phyloP scores from a whole-genome alignment of 1,140 invertebrate species.

The Euura saliciscinereae region DNA sequence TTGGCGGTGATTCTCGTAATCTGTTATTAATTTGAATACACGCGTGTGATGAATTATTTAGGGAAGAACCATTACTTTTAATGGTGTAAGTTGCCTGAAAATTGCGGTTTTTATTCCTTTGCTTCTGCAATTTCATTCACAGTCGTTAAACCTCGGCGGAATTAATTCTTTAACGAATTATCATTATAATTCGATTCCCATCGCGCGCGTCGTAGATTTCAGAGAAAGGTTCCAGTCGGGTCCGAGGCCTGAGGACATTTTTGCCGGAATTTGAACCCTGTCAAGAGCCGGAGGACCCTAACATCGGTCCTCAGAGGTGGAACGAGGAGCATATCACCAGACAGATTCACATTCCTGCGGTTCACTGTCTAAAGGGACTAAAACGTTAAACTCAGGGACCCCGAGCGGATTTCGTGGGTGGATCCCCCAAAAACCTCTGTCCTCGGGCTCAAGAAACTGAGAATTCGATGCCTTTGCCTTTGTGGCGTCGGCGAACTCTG shows the following conservation, averaged over 20 bases:
- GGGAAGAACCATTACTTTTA: conserved; percentile 28
- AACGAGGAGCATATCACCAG: conserved; percentile 3
- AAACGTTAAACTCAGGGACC: no score
- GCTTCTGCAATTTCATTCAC: no score
- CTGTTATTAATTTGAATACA: conserved; percentile 44
- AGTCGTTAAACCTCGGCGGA: no score
- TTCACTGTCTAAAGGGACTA: not conserved
- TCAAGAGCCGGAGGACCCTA: not conserved
- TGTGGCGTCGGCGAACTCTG: not conserved
- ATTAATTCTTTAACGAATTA: no score
- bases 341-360: not conserved
- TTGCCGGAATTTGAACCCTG: conserved; percentile 6
- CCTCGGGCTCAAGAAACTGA: conserved; percentile 1
- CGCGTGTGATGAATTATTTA: conserved; percentile 41
- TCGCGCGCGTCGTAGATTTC: no score
- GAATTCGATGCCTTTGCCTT: conserved; percentile 1
- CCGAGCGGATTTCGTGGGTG: conserved; percentile 2
- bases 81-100: no score
- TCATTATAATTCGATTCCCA: no score
- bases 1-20: conserved; percentile 34
- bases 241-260: not conserved
- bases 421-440: not conserved
- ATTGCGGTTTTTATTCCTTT: no score
- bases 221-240: not conserved
- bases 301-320: not conserved